Base-by-base conservation (phyloP, 2,888 invertebrate genomes). In the Andrena haemorrhoa region DNA sequence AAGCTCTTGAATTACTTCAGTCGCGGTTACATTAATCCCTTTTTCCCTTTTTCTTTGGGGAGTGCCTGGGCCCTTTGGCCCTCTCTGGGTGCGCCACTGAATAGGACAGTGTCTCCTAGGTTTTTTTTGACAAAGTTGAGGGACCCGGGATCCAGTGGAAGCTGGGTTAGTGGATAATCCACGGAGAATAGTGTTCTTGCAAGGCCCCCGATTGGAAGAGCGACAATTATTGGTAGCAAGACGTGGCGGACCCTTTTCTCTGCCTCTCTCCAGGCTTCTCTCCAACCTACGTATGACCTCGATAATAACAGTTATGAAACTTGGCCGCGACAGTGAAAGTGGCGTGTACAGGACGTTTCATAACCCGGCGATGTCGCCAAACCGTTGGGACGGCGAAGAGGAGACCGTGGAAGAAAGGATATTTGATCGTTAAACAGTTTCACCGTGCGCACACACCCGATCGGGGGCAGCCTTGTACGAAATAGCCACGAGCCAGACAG, bases 291-390 rank as follows among this genome's bases (percentile, higher is more conserved):
- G 91, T 91, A 90, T 91, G 93, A 90, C 93, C 93, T 92, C 93
- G 92, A 93, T 93, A 93, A 93, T 92, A 93, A 93, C 92, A 91
- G 93, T 94, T 94, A 93, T 93, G 93, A 93, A 94, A 94, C 92
- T 91, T 92, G 92, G 89, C 92, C 92, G 91, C 93, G 93, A 93
- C 93, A 93, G 94, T 94, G 94, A 94, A 94, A 94, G 94, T 93
- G 92, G 92, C 92, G 90, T 82, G 84, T 88, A 88, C 86, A 89
- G 87, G 86, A 88, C 88, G 91, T 93, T 93, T 93, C 93, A 92
- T 92, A 92, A 93, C 86, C 49, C 49, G 64, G 10, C 73, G 82
- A 80, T 79, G 77, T 85, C 85, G 77, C 79, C 77, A 72, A 84
- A 83, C 69, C 60, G 71, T 29, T 49, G 79, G 61, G 53, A 47